Base-by-base conservation (phyloP, 37 sponge, comb jelly and placozoan genomes). In the Cladorhizidae sp. region DNA sequence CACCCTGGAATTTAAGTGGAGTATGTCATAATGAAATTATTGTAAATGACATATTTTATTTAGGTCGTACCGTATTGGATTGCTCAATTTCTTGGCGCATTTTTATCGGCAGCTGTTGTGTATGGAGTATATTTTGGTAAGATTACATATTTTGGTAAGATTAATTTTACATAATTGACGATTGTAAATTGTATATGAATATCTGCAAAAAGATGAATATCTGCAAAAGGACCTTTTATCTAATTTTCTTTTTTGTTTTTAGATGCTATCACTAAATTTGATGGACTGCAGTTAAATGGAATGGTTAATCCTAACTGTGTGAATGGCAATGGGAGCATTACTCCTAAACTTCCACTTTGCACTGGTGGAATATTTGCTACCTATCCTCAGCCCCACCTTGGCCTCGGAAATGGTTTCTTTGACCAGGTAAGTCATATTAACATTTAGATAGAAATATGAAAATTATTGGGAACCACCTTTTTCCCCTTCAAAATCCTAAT, bases 351-450 rank as follows among this genome's bases (percentile, higher is more conserved):
- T 38, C 41, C 73, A 0, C 83, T 64, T 28, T 76, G 78, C 42
- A 90, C 91, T 62, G 91, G 88, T 35, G 77, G 82, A 25, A 95
- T 95, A 22, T 95, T 72, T 62, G 93, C 95, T 23, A 92, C 95
- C 36, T 92, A 95, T 41, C 92, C 92, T 2, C 79, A 86, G 49
- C 76, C 80, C 14, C 71, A 61, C 59, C 83, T 91, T 45, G 70
- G 72, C 18, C 29, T 80, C 15, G 87, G 49, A 0, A 78, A 39
- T 64, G 83, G 87, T 57, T 82, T 95, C 43, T 59, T 88, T 52
- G 95, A 95, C 64, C 95, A 93, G 77, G 84, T 93, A 51, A 64
- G 56, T 42, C 62, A n/a, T n/a, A n/a, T n/a, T n/a, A n/a, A n/a
- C n/a, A n/a, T n/a, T n/a, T n/a, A n/a, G n/a, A n/a, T n/a, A n/a